Evolutionary conservation across 2,888 invertebrate species (phyloP).

Genomic region (Cinara cedri): DNA sequence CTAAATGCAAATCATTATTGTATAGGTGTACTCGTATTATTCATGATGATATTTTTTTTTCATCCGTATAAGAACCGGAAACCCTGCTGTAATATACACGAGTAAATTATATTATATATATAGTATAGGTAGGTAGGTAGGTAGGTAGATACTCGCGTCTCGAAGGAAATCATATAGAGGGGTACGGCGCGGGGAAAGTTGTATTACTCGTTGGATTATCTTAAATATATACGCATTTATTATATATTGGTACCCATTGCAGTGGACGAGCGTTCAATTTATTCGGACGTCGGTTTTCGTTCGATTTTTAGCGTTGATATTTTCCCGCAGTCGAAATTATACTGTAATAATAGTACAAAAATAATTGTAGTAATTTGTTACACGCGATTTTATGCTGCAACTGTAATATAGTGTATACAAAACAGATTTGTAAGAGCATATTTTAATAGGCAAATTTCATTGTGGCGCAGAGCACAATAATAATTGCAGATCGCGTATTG

Average conservation of each 20-base stretch:
- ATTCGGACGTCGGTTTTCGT: slow-evolving; percentile 7
- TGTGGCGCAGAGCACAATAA: not conserved
- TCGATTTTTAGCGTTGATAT: slow-evolving; percentile 7
- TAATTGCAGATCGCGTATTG: too few species aligned
- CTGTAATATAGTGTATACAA: not conserved
- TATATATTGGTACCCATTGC: not conserved
- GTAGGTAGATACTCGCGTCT: not conserved
- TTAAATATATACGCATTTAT: not conserved
- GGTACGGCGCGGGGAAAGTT: slow-evolving; percentile 4
- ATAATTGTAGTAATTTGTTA: slow-evolving; percentile 21
- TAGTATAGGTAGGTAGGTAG: too few species aligned
- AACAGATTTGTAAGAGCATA: not conserved
- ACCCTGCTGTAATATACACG: not conserved
- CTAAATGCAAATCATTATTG: slow-evolving; percentile 23
- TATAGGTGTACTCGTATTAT: slow-evolving; percentile 18
- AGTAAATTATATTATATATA: not conserved
- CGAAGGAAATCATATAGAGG: not conserved
- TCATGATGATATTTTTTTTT: slow-evolving; percentile 12
- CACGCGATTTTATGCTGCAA: not conserved
- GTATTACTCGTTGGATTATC: not conserved
- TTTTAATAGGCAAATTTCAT: not conserved
- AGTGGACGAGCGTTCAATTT: not conserved
- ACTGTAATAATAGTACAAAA: not conserved
- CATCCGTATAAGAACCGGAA: slow-evolving; percentile 32
- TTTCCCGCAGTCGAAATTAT: not conserved